phyloP scores from a whole-genome alignment of 2,113 vertebrate species.

The Anoplopoma fimbria region DNA sequence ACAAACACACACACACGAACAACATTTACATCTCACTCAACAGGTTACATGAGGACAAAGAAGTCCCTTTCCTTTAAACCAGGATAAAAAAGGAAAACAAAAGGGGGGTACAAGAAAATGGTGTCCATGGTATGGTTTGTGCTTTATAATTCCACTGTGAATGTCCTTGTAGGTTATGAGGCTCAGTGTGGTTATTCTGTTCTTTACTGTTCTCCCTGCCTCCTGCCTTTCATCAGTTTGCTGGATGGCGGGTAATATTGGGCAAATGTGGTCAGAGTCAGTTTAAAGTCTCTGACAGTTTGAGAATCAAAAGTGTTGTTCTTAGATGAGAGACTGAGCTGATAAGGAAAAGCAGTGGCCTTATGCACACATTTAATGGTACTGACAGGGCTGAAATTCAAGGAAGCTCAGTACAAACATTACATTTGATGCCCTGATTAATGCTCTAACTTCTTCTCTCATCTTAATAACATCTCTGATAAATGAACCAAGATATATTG shows the following conservation, averaged over 20 bases:
- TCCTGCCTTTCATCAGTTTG: conserved; percentile 36
- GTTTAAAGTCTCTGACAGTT: conserved; percentile 29
- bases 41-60: conserved; percentile 54
- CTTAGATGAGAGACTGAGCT: conserved; percentile 33
- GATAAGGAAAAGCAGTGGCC: conserved; percentile 26
- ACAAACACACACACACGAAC: conserved; percentile 8
- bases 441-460: conserved; percentile 26
- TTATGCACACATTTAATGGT: neutral
- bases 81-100: conserved; percentile 25
- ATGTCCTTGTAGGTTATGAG: conserved; percentile 47
- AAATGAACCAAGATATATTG: conserved; percentile 58
- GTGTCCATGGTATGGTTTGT: conserved; percentile 54
- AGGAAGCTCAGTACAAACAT: conserved; percentile 25
- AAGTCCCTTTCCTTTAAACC: conserved; percentile 45
- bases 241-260: conserved; percentile 24
- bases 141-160: conserved; percentile 61
- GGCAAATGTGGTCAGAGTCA: conserved; percentile 34
- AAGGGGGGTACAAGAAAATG: conserved; percentile 1
- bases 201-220: conserved; percentile 8
- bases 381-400: conserved; percentile 31
- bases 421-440: conserved; percentile 18
- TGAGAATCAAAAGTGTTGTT: conserved; percentile 15
- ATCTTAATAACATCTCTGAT: neutral
- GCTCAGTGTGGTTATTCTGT: conserved; percentile 23
- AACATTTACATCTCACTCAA: conserved; percentile 35